Evolutionary conservation across 2,888 invertebrate genomes (phyloP), one percentile per base, ranked within the genome.

Genomic region (Melieria crassipennis): DNA sequence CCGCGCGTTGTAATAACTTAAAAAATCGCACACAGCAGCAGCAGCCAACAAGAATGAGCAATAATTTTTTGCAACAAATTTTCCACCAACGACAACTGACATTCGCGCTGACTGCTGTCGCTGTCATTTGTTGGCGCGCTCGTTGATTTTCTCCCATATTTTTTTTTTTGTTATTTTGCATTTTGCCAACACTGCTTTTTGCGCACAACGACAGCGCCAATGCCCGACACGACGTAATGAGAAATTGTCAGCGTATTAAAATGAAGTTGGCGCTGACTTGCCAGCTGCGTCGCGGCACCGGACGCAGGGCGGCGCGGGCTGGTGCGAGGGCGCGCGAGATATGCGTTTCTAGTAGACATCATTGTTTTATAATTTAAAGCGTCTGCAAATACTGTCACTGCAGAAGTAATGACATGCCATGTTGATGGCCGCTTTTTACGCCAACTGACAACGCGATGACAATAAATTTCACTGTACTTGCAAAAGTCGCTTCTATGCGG

Each of bases 161-260:
- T 48, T 48, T 66, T 30, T 65, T 65, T 62, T 3, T 56, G 57
- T 66, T 47, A 13, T 13, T 48, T 47, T 48, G n/a, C 58, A 48
- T 67, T 45, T 30, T 30, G 30, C 30, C 30, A 30, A 30, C 30
- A 30, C 30, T 30, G 30, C 30, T 30, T 30, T 67, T 67, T 46
- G 60, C 50, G 60, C 30, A 30, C 30, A 30, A 30, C 30, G 30
- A 30, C 30, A 30, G 3, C 50, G 50, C 13, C 58, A 66, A 43
- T 9, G 47, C 58, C 43, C 58, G 66, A n/a, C 13, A 50, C 60
- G 45, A 67, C 60, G 52, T 67, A 67, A 67, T 67, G 61, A 67
- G 60, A 50, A 67, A 67, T 61, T 58, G 67, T 67, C 67, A 67
- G 52, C 67, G 67, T 67, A 60, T 43, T 61, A 50, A 67, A 66